Base-by-base conservation (phyloP, 2,797 vertebrate genomes). In the Oreochromis mossambicus region DNA sequence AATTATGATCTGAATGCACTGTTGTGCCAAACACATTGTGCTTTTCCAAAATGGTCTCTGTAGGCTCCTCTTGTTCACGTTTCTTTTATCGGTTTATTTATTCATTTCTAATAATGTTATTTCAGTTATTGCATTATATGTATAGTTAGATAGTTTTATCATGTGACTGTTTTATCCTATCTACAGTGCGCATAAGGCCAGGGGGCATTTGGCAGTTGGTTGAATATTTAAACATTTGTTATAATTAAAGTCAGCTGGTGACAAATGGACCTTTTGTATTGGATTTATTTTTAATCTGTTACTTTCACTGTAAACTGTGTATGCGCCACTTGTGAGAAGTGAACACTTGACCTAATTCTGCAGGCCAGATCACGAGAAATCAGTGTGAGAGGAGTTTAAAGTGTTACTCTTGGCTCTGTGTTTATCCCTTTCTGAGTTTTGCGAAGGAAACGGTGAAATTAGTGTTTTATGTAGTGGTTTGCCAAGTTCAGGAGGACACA, bases 401-500 rank as follows among this genome's bases (percentile, higher is more conserved):
- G 86, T 87, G 83, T 79, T 13, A 66, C 78, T 78, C 86, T 77
- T 73, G 56, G 85, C 79, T 89, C 85, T 80, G 70, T 83, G 68
- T 80, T 92, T 86, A 66, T 81, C 73, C 89, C 32, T 41, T 75
- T 38, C 54, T 70, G 56, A 63, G 32, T 80, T 73, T 83, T 58
- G 73, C 7, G 82, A 87, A 81, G 82, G 79, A 85, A 93, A 88
- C 8, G n/a, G 90, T 88, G 86, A 92, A 93, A 94, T 92, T 84
- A 55, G 90, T 80, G 86, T 88, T 91, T 92, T 92, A 88, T 87
- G 86, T 89, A 83, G 51, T 51, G 75, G 85, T 83, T 85, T 94
- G 92, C 94, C 93, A 95, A 94, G 87, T 93, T 95, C 91, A 95
- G 83, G 84, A 89, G 89, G 91, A 93, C 91, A 89, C 90, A 85